Evolutionary conservation across 2,797 vertebrate species (phyloP).

Genomic region (Poeciliopsis paucimaculata): DNA sequence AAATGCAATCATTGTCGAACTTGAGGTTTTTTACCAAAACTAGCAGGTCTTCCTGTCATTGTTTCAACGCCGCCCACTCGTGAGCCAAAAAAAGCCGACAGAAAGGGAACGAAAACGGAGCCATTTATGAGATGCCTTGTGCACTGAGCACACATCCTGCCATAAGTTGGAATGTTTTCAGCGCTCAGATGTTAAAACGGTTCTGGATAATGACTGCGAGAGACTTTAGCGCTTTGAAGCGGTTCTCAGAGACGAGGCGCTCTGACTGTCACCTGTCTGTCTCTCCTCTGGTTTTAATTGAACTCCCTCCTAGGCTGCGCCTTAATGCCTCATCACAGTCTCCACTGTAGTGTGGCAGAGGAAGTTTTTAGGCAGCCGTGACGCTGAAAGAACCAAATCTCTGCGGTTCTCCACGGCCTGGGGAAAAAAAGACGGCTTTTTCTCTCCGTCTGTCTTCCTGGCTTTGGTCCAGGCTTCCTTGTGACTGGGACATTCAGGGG

Average conservation of each 20-base stretch:
- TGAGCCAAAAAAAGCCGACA: slow-evolving; percentile 58
- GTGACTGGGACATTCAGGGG: slow-evolving; percentile 59
- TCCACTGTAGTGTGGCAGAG: slow-evolving; percentile 51
- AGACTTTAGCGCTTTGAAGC: slow-evolving; percentile 60
- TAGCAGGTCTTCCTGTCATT: slow-evolving; percentile 71
- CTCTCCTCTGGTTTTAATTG: slow-evolving; percentile 72
- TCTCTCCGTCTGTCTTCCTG: slow-evolving; percentile 58
- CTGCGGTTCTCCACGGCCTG: slow-evolving; percentile 43
- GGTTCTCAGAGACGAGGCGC: slow-evolving; percentile 56
- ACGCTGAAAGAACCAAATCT: slow-evolving; percentile 61
- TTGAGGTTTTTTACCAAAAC: slow-evolving; percentile 77
- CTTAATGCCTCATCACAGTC: slow-evolving; percentile 52
- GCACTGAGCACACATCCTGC: slow-evolving; percentile 58
- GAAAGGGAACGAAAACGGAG: slow-evolving; percentile 71
- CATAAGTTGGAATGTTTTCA: slow-evolving; percentile 64
- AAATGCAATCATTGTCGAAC: slow-evolving; percentile 74
- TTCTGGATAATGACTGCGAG: slow-evolving; percentile 70
- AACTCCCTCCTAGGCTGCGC: slow-evolving; percentile 69
- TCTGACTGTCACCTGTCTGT: slow-evolving; percentile 71
- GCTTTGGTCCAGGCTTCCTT: slow-evolving; percentile 73
- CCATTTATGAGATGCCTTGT: slow-evolving; percentile 71
- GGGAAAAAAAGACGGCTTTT: slow-evolving; percentile 50
- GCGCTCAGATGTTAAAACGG: slow-evolving; percentile 73
- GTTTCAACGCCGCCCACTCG: slow-evolving; percentile 74
- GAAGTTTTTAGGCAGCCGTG: slow-evolving; percentile 54